Conservation (phyloP, 2,888 invertebrate species). For the Eristalinus sepulchralis region DNA sequence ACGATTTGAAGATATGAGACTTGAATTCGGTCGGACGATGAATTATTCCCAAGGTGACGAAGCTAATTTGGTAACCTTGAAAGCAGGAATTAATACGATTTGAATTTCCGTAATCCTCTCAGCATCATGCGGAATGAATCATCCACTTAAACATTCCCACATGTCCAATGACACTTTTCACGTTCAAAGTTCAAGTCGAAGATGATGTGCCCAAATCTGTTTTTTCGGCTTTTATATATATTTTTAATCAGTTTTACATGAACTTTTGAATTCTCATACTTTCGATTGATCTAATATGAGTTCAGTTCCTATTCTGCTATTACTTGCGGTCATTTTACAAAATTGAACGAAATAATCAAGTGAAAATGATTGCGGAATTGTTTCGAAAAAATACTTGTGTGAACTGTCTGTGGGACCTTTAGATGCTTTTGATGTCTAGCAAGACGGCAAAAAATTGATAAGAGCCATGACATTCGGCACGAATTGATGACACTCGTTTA, state of each 20-base stretch:
- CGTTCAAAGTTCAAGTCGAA: too few species aligned
- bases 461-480: background rate
- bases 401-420: background rate
- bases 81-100: background rate
- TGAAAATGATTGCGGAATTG: background rate
- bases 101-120: too few species aligned
- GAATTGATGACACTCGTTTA: background rate
- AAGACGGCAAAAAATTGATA: conserved; percentile 1
- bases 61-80: too few species aligned
- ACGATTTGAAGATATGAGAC: background rate
- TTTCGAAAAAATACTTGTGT: background rate
- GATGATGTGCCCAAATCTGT: too few species aligned
- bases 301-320: background rate
- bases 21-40: background rate
- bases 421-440: background rate
- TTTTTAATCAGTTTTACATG: too few species aligned
- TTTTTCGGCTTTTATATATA: too few species aligned
- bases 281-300: background rate
- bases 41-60: background rate
- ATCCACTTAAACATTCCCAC: background rate
- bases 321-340: background rate
- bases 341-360: background rate
- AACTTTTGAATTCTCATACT: conserved; percentile 3
- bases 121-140: background rate
- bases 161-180: too few species aligned